These are phyloP conservation scores for Malurus splendens DNA, from an alignment of 2,797 vertebrate genomes.

Conservation along the genomic window DNA sequence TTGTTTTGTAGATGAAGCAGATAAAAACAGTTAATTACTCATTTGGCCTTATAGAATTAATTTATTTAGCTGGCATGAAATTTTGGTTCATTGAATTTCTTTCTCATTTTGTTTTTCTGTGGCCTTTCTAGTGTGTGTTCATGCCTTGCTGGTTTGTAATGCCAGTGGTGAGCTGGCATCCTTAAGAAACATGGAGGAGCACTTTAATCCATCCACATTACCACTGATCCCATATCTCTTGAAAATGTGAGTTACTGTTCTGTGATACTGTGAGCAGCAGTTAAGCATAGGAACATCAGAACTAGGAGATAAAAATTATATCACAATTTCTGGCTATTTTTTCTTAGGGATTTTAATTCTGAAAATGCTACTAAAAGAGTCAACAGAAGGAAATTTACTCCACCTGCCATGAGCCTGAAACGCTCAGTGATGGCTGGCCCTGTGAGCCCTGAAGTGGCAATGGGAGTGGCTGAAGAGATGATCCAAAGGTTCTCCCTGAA, in stretches of 20 bases:
- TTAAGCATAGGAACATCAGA: background rate
- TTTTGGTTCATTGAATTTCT: background rate
- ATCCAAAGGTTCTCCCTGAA: constrained; percentile 65
- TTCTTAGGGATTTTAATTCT: constrained; percentile 41
- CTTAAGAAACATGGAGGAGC: constrained; percentile 73
- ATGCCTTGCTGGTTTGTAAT: constrained; percentile 75
- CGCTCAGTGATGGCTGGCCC: background rate
- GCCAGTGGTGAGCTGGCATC: constrained; percentile 72
- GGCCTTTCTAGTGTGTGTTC: constrained; percentile 64
- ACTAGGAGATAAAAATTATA: background rate
- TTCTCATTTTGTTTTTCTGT: background rate
- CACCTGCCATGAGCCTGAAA: constrained; percentile 58
- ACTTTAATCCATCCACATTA: constrained; percentile 64
- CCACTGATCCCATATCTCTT: constrained; percentile 70
- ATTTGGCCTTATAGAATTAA: background rate
- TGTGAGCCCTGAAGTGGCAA: constrained; percentile 6
- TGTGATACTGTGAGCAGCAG: background rate
- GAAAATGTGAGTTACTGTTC: constrained; percentile 66
- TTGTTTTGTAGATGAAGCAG: background rate
- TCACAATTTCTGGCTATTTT: accelerated
- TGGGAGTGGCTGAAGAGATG: constrained; percentile 58
- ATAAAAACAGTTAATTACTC: background rate
- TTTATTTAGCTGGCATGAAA: background rate
- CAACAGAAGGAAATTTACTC: constrained; percentile 61
- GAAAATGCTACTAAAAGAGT: background rate